These are phyloP conservation scores for Pachydiplax longipennis DNA, from an alignment of 2,888 invertebrate species.

Conservation along the genomic window DNA sequence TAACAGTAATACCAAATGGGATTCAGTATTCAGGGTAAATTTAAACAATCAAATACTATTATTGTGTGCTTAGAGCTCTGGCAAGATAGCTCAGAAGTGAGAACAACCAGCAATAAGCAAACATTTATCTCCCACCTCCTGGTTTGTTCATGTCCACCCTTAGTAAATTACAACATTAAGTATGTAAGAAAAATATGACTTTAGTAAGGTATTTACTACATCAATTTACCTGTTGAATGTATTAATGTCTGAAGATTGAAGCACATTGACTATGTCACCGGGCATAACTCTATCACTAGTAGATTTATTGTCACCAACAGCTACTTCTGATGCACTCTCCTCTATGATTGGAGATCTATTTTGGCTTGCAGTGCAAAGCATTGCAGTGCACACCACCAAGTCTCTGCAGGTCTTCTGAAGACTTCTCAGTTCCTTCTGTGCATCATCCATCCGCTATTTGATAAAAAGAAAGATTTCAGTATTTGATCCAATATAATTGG, in stretches of 20 bases:
- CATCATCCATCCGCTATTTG: conserved; percentile 70
- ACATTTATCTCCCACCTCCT: too few relatives aligned
- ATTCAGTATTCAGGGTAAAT: too few relatives aligned
- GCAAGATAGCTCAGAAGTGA: too few relatives aligned
- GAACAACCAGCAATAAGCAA: too few relatives aligned
- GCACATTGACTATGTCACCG: neutral
- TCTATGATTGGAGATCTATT: neutral
- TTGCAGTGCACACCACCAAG: conserved; percentile 66
- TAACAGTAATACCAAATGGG: too few relatives aligned
- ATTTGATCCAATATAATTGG: neutral
- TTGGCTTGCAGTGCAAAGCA: conserved; percentile 50
- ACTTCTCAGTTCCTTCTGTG: conserved; percentile 73
- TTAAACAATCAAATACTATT: too few relatives aligned
- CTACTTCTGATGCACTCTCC: neutral
- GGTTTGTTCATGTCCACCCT: too few relatives aligned
- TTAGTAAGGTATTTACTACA: too few relatives aligned
- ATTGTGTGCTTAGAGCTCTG: too few relatives aligned
- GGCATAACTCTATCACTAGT: neutral
- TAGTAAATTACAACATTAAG: too few relatives aligned
- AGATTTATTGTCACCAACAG: neutral
- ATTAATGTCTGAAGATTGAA: neutral
- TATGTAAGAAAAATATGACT: too few relatives aligned
- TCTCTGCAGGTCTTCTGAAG: conserved; percentile 76
- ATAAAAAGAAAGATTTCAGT: neutral
- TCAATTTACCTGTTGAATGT: neutral